Evolutionary conservation across 2,888 invertebrate species (phyloP).

Genomic region (Craniophora ligustri): DNA sequence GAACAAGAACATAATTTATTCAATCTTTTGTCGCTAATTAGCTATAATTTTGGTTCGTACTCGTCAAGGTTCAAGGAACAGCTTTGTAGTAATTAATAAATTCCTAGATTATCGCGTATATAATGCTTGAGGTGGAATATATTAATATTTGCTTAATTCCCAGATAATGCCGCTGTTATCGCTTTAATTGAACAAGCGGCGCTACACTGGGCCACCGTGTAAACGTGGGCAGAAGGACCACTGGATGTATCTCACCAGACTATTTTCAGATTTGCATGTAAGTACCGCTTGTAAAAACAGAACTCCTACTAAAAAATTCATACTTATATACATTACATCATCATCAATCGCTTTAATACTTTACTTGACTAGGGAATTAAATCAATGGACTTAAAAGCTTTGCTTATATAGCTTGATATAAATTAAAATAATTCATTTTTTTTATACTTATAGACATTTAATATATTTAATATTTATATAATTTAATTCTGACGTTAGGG

Average conservation of each 20-base stretch:
- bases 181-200: constrained; percentile 41
- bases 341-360: no score
- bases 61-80: constrained; percentile 7
- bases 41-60: neutral
- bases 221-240: constrained; percentile 5
- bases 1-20: no score
- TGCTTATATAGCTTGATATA: no score
- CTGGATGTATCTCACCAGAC: neutral
- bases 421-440: no score
- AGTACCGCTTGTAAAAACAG: neutral
- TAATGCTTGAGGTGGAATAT: constrained; percentile 21
- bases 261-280: neutral
- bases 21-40: neutral
- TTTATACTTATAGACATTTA: no score
- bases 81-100: constrained; percentile 17
- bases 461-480: no score
- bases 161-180: constrained; percentile 43
- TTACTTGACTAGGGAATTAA: no score
- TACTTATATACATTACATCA: no score
- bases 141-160: constrained; percentile 45
- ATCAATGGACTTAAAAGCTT: no score
- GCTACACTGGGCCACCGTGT: constrained; percentile 1
- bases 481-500: no score
- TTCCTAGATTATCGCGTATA: constrained; percentile 20
- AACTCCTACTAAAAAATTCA: no score